Conservation (phyloP, 2,113 vertebrate species). For the Otus sunia region DNA sequence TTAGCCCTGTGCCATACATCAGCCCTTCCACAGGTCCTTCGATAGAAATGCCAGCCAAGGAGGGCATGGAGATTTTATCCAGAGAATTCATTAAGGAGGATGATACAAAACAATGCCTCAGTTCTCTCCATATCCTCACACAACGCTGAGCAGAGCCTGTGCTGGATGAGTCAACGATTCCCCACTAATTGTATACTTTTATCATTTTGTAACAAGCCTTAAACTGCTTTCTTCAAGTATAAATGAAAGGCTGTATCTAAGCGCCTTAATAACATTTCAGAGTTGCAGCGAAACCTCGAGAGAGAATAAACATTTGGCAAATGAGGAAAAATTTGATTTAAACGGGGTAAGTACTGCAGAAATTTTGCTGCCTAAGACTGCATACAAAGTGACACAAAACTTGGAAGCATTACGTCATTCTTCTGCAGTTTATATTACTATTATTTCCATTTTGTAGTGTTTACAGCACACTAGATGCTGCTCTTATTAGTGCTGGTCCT, state of each 20-base stretch:
- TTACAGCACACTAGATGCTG: background rate
- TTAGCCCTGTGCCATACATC: background rate
- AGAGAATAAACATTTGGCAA: background rate
- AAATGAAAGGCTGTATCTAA: slow-evolving; percentile 10
- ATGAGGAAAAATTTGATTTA: background rate
- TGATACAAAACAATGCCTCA: background rate
- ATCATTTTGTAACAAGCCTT: background rate
- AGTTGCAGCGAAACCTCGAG: background rate
- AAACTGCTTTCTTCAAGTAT: background rate
- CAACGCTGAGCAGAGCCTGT: background rate
- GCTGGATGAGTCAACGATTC: background rate
- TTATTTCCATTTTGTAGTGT: background rate
- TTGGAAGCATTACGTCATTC: background rate
- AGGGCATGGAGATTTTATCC: background rate
- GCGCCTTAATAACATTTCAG: background rate
- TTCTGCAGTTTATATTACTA: background rate
- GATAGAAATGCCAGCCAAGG: background rate
- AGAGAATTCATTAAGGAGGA: background rate
- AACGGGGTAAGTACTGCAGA: background rate
- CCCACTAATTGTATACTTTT: background rate
- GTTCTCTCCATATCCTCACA: background rate
- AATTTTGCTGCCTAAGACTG: background rate
- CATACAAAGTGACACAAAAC: background rate
- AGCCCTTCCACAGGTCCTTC: background rate
- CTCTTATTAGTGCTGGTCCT: background rate